These are phyloP conservation scores for Uria aalge DNA, from an alignment of 2,113 vertebrate species.

Conservation along the genomic window DNA sequence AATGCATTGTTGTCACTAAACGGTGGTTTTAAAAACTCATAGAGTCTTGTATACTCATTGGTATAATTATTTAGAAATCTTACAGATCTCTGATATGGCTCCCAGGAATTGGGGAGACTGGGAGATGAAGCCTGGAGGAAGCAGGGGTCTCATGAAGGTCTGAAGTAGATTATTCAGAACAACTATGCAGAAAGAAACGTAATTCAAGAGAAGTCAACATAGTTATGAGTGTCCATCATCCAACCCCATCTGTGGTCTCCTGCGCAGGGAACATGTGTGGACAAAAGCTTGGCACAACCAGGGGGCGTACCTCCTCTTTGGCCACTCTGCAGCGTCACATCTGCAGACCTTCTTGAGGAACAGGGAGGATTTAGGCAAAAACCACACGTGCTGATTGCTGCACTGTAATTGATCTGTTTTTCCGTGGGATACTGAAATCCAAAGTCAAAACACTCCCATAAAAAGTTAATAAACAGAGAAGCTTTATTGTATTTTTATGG, in stretches of 20 bases:
- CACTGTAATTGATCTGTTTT: background rate
- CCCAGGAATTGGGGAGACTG: background rate
- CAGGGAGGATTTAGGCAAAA: background rate
- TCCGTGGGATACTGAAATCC: background rate
- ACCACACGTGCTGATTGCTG: background rate
- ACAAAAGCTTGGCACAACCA: background rate
- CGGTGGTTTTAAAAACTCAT: background rate
- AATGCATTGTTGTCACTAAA: background rate
- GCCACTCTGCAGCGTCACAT: background rate
- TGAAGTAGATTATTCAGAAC: background rate
- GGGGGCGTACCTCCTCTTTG: background rate
- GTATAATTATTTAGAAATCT: background rate
- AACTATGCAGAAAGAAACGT: rapidly evolving
- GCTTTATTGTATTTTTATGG: background rate
- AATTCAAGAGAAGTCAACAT: background rate
- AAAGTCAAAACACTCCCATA: slow-evolving; percentile 23
- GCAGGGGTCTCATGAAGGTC: background rate
- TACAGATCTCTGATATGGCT: background rate
- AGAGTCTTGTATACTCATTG: background rate
- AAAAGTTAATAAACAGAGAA: slow-evolving; percentile 27
- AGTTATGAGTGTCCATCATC: background rate
- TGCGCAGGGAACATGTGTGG: background rate
- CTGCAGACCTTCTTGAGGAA: background rate
- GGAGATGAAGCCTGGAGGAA: background rate
- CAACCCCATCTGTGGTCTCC: background rate